These are phyloP conservation scores for Omphaloscelis lunosa DNA, from an alignment of 2,888 invertebrate species.

Conservation along the genomic window DNA sequence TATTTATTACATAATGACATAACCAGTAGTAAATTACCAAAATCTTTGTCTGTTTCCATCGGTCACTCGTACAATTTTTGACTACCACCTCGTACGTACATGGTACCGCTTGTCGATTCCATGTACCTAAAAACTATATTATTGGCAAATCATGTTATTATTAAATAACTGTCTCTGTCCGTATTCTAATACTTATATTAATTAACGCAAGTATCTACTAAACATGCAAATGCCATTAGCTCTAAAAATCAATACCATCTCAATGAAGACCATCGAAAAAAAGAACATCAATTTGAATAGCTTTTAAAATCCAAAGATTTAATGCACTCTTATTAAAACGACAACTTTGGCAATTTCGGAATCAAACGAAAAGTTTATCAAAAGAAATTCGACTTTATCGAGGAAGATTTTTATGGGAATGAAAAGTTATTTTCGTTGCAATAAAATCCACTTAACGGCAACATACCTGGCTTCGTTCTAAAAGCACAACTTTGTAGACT, in stretches of 20 bases:
- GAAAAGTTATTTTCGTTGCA: conserved; percentile 48
- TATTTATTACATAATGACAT: no score
- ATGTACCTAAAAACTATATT: not conserved
- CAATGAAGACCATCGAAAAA: not conserved
- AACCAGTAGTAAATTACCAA: not conserved
- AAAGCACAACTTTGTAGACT: conserved; percentile 17
- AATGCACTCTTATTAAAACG: conserved; percentile 45
- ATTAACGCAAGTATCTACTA: not conserved
- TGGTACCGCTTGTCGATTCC: no score
- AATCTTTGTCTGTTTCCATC: not conserved
- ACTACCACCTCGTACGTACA: no score
- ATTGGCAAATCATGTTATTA: not conserved
- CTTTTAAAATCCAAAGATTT: conserved; percentile 37
- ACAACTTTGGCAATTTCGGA: conserved; percentile 42
- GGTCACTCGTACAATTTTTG: no score
- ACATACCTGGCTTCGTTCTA: conserved; percentile 32
- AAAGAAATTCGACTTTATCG: conserved; percentile 44
- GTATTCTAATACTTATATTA: no score
- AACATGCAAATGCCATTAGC: not conserved
- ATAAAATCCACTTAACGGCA: conserved; percentile 38
- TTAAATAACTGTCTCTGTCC: not conserved
- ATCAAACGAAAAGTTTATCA: conserved; percentile 39
- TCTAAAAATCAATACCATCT: not conserved
- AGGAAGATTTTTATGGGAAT: conserved; percentile 22
- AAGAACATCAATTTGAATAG: conserved; percentile 15